Conservation (phyloP, 2,113 vertebrate genomes). For the Psephotus haematonotus region DNA sequence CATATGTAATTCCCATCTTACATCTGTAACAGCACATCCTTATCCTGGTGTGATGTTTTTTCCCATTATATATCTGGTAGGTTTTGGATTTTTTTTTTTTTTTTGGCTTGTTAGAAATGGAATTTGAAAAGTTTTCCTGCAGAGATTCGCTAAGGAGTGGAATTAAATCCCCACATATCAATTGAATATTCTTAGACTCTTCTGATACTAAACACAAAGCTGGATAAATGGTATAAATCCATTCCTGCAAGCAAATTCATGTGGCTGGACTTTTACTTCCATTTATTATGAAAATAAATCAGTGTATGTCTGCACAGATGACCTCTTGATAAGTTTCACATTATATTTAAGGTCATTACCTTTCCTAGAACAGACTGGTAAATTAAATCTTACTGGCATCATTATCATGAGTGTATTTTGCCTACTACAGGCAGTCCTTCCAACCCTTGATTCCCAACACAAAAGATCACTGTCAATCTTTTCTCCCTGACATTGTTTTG, state of each 20-base stretch:
- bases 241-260: not conserved
- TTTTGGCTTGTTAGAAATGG: not conserved
- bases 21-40: not conserved
- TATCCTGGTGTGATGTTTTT: not conserved
- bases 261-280: not conserved
- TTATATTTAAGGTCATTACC: slow-evolving; percentile 21
- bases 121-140: not conserved
- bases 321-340: not conserved
- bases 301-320: not conserved
- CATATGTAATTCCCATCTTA: not conserved
- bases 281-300: slow-evolving; percentile 49
- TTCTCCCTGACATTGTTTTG: not conserved
- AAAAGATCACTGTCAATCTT: not conserved
- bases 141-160: not conserved
- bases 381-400: slow-evolving; percentile 28
- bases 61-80: not conserved
- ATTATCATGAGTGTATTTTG: not conserved
- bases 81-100: not conserved
- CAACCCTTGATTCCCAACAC: not conserved
- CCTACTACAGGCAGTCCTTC: not conserved
- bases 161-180: not conserved
- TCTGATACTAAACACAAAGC: not conserved
- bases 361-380: slow-evolving; percentile 49
- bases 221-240: not conserved
- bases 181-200: not conserved